These are phyloP conservation scores for Hippopotamyrus pictus DNA, from an alignment of 2,797 vertebrate species.

Conservation along the genomic window DNA sequence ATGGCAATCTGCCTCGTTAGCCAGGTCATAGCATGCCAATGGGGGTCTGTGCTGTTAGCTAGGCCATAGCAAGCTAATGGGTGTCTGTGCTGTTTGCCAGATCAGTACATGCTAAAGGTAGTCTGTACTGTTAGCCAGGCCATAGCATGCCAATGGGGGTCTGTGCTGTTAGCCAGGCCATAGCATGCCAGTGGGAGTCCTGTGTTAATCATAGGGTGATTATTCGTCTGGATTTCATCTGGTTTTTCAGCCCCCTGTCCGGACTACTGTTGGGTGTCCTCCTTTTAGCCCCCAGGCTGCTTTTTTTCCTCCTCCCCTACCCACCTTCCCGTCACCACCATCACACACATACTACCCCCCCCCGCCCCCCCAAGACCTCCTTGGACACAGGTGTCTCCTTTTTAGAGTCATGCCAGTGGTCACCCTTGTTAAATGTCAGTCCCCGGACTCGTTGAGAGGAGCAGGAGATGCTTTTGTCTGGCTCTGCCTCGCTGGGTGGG, in stretches of 20 bases:
- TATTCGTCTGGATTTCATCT: neutral
- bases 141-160: neutral
- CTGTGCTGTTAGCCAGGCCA: neutral
- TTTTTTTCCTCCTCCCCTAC: neutral
- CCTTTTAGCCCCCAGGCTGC: neutral
- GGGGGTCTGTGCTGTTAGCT: neutral
- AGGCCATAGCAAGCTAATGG: neutral
- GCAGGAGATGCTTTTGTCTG: neutral
- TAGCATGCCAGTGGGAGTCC: neutral
- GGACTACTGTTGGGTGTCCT: too few species aligned
- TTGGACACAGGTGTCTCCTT: neutral
- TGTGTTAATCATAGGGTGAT: neutral
- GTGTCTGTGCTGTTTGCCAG: neutral
- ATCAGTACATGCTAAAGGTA: neutral
- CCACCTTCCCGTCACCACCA: neutral
- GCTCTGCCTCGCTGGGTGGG: neutral
- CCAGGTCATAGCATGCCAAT: neutral
- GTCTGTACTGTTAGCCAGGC: neutral
- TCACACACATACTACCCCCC: neutral
- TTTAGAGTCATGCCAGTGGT: neutral
- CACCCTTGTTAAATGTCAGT: neutral
- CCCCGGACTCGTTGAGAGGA: neutral
- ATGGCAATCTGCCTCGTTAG: neutral
- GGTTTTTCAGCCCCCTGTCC: neutral
- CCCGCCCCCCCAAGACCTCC: neutral